Percentiles rank a stretch among this genome's conserved stretches.
These are phyloP conservation scores for Polypedilum vanderplanki DNA, from an alignment of 1,140 invertebrate genomes.

Conservation along the genomic window DNA sequence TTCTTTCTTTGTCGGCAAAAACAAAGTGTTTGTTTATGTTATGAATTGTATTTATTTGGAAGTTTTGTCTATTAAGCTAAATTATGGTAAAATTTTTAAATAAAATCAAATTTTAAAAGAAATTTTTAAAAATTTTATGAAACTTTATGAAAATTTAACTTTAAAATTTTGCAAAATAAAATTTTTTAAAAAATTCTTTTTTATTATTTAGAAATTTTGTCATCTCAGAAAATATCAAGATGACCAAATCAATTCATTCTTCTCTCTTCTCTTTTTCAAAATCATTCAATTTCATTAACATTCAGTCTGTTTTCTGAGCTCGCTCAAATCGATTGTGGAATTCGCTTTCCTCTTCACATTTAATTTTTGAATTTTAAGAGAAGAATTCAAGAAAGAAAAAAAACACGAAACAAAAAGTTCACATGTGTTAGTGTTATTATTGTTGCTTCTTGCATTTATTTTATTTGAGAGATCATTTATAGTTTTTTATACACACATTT, in stretches of 20 bases:
- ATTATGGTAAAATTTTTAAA: too few species aligned
- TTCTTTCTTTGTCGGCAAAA: background rate
- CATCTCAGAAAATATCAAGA: too few species aligned
- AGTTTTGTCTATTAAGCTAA: too few species aligned
- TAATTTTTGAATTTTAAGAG: background rate
- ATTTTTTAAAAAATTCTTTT: too few species aligned
- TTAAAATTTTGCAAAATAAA: too few species aligned
- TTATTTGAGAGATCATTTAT: background rate
- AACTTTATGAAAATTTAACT: too few species aligned
- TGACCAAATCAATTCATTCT: too few species aligned
- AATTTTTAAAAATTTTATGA: too few species aligned
- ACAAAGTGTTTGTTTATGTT: background rate
- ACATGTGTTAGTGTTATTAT: conserved; percentile 9
- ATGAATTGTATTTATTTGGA: background rate
- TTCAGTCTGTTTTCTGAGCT: conserved; percentile 16
- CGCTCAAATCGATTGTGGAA: background rate
- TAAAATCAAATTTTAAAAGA: too few species aligned
- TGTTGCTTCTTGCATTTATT: conserved; percentile 15
- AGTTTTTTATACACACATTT: background rate
- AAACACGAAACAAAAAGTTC: background rate
- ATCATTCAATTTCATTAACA: too few species aligned
- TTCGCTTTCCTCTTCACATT: background rate
- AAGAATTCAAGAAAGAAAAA: conserved; percentile 16
- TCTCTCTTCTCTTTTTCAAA: too few species aligned
- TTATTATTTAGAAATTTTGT: too few species aligned